These are phyloP conservation scores for Pogonus chalceus DNA, from an alignment of 1,140 invertebrate species.

Conservation along the genomic window DNA sequence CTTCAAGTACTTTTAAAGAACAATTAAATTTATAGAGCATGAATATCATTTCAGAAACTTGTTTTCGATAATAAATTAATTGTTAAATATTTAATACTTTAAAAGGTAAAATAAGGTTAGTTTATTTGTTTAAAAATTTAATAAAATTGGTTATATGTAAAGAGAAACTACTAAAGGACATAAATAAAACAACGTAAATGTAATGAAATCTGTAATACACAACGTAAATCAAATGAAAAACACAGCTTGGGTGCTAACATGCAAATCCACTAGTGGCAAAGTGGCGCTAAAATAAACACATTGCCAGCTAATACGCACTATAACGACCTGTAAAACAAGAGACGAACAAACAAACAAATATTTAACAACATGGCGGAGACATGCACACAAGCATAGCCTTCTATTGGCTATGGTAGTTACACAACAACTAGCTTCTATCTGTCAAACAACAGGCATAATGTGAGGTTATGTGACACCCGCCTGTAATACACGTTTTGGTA, in stretches of 20 bases:
- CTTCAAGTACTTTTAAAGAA: too few relatives aligned
- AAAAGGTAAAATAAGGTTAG: too few relatives aligned
- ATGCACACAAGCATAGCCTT: neutral
- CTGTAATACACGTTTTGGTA: constrained; percentile 88
- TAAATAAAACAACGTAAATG: too few relatives aligned
- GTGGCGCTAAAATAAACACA: neutral
- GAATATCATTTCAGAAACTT: too few relatives aligned
- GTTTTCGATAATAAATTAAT: too few relatives aligned
- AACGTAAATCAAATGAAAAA: too few relatives aligned
- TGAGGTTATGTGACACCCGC: constrained; percentile 34
- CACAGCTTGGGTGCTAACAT: neutral
- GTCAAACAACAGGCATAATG: constrained; percentile 1
- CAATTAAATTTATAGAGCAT: too few relatives aligned
- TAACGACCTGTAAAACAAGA: constrained; percentile 16
- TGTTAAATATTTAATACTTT: too few relatives aligned
- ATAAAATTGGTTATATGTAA: too few relatives aligned
- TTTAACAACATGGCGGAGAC: neutral
- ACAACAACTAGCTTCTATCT: neutral
- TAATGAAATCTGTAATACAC: too few relatives aligned
- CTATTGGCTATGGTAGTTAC: constrained; percentile 12
- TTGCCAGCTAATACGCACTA: neutral
- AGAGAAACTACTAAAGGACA: too few relatives aligned
- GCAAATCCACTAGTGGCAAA: neutral
- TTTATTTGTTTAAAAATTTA: too few relatives aligned
- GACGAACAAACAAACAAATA: constrained; percentile 14